phyloP scores from a whole-genome alignment of 2,113 vertebrate genomes.

The Campylomormyrus tamandua region DNA sequence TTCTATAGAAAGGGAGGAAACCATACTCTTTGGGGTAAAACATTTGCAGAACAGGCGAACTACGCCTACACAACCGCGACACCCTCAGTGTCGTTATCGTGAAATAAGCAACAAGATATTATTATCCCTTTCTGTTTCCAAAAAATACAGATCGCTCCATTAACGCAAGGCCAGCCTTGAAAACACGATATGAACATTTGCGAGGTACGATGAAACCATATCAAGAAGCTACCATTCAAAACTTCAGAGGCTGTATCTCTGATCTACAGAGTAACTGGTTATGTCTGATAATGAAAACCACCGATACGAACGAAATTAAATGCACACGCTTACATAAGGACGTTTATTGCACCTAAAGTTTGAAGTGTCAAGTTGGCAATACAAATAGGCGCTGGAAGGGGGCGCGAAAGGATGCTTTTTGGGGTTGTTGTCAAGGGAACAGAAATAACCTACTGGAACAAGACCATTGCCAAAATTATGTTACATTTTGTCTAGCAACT shows the following conservation, averaged over 20 bases:
- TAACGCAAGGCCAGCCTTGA: background rate
- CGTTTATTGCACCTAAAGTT: background rate
- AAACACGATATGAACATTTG: background rate
- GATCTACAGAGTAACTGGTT: background rate
- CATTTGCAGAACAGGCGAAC: background rate
- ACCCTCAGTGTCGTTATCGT: background rate
- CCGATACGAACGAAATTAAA: background rate
- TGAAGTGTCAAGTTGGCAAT: background rate
- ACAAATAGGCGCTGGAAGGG: background rate
- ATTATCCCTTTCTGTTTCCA: background rate
- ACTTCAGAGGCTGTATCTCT: background rate
- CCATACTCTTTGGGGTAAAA: background rate
- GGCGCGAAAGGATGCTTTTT: slow-evolving; percentile 12
- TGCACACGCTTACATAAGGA: background rate
- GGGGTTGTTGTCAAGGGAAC: background rate
- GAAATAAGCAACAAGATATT: background rate
- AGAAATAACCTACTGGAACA: background rate
- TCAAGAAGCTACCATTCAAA: background rate
- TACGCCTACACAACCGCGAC: background rate
- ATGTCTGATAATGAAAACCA: background rate
- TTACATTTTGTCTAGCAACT: background rate
- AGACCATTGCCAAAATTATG: background rate
- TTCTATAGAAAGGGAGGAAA: background rate
- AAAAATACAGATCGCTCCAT: background rate
- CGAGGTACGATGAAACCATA: background rate